Base-by-base conservation (phyloP, 2,888 invertebrate genomes). In the Catocala nupta region DNA sequence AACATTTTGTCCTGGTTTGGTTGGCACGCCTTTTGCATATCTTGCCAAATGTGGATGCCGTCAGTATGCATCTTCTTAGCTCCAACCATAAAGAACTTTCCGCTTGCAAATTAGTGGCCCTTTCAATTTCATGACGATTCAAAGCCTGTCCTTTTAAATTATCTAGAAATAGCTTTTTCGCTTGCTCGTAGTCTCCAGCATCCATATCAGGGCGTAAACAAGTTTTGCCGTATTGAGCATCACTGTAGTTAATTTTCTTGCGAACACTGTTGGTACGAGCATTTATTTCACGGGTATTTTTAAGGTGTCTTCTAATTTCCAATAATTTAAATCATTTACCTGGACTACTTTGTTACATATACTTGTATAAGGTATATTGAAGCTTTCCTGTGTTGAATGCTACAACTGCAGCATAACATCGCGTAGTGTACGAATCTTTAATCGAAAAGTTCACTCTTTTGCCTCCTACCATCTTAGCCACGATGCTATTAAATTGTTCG, bases 401-500 rank as follows among this genome's bases (percentile, higher is more conserved):
- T 25, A 65, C 64, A 1, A 69, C 67, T 49, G 69, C 69, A 2
- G 68, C 73, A 55, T 69, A 55, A 12, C 67, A 69, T 12, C 68
- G 34, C 42, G 65, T 54, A n/a, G 53, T 57, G 36, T 72, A 74
- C 10, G 72, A 71, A 13, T 68, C 55, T 55, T 74, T 72, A n/a
- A 70, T 42, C 0, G 70, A 72, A 68, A 65, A 72, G n/a, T 70
- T 68, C 0, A 72, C 59, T 0, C 68, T 55, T 58, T 73, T 71
- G 10, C 68, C 68, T 44, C 65, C 66, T 36, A 68, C 65, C 25
- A 52, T 48, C 44, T 73, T 73, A 9, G 68, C 73, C 25, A 71
- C 67, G 6, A 73, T 63, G 47, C 71, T 61, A 43, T 66, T 61
- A 13, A 63, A 63, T 39, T 68, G 52, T 0, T 70, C 70, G 11